Evolutionary conservation across 2,113 vertebrate species (phyloP), one percentile per base, ranked within the genome.

Genomic region (Clupea harengus): DNA sequence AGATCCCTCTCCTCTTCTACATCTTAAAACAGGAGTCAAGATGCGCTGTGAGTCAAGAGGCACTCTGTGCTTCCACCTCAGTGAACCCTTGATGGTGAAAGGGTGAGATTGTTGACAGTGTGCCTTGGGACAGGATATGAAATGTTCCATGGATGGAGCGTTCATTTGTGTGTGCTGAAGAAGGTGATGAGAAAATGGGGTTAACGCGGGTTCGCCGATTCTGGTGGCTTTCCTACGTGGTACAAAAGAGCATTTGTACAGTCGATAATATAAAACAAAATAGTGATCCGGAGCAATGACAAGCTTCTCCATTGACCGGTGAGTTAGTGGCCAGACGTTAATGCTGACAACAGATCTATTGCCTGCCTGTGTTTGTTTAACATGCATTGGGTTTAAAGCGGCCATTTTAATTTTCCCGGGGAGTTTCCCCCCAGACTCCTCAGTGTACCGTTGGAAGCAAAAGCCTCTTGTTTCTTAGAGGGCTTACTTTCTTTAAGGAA

Each of bases 351-450:
- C 67, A 13, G 67, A 75, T 75, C 67, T 75, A 75, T 75, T 75
- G 67, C 67, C 67, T 20, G 22, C 22, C 18, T 45, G 22, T 87
- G 87, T 87, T 85, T 85, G 81, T 67, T 83, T 49, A 85, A 57
- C 25, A 82, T 57, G 57, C 13, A 1, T 81, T 80, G 46, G 50
- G 46, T 75, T 87, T 54, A 54, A 84, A 82, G 57, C 22, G 13
- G 3, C 20, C 47, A 20, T 54, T 82, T 87, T 25, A 87, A 78
- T 85, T 85, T 84, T 75, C 39, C 44, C 81, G 67, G 20, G 28
- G 84, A 32, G 39, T 28, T 75, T 85, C 85, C 17, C 46, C 32
- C 46, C 20, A 5, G 67, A 39, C 67, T 75, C 28, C 67, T 75
- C 10, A 4, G 67, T 75, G 67, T 75, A 32, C 67, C 5, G 67